Conservation (phyloP, 2,113 vertebrate genomes). For the Amphilophus citrinellus region DNA sequence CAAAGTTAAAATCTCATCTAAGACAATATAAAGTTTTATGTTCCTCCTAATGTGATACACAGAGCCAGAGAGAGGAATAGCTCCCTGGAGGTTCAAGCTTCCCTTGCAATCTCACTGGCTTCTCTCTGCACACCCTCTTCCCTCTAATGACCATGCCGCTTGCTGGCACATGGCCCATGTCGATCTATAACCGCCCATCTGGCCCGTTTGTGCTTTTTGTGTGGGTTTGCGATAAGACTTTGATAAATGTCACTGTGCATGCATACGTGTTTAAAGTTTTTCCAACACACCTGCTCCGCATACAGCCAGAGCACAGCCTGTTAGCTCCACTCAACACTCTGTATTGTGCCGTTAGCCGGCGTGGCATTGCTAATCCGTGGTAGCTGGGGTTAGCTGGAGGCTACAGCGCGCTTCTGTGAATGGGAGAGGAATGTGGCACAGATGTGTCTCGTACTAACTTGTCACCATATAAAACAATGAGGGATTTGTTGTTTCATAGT, state of each 20-base stretch:
- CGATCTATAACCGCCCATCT: constrained; percentile 70
- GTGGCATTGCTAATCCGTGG: constrained; percentile 67
- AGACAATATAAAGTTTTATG: constrained; percentile 66
- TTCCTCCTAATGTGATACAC: constrained; percentile 58
- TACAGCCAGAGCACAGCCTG: constrained; percentile 30
- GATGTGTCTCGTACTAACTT: constrained; percentile 48
- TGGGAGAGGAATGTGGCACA: constrained; percentile 60
- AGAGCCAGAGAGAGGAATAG: constrained; percentile 35
- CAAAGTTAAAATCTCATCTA: constrained; percentile 68
- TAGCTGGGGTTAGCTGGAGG: constrained; percentile 58
- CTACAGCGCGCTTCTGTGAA: constrained; percentile 46
- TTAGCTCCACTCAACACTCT: constrained; percentile 59
- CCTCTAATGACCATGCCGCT: constrained; percentile 69
- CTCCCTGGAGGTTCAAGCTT: constrained; percentile 54
- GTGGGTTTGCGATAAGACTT: constrained; percentile 21
- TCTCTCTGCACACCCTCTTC: constrained; percentile 31
- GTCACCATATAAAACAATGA: not conserved
- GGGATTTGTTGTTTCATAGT: constrained; percentile 11
- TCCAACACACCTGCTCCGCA: constrained; percentile 59
- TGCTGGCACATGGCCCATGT: constrained; percentile 62
- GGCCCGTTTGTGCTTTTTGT: constrained; percentile 29
- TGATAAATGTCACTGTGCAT: constrained; percentile 35
- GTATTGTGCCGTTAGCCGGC: constrained; percentile 51
- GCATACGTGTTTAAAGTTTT: constrained; percentile 24
- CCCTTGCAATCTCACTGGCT: constrained; percentile 19